A percentile compares a stretch with the other conserved stretches of the same genome.
Conservation (phyloP, 2,888 invertebrate genomes). For the Gryllus longicercus region DNA sequence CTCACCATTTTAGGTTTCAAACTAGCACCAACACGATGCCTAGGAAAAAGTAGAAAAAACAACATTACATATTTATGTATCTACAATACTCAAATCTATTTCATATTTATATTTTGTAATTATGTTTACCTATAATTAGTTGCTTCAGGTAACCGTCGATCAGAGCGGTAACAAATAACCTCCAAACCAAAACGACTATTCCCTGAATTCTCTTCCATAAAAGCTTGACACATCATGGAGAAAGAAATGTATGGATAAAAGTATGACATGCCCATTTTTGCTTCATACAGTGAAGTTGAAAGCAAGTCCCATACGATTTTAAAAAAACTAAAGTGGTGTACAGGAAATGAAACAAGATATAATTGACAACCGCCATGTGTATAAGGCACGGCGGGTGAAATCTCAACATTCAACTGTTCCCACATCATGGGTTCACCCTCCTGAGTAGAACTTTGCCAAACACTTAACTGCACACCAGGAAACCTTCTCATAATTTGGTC, state of each 20-base stretch:
- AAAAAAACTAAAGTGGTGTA: slow-evolving; percentile 42
- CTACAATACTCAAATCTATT: not conserved
- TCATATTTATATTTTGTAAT: not conserved
- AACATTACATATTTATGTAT: not conserved
- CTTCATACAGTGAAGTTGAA: slow-evolving; percentile 39
- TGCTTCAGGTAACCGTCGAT: slow-evolving; percentile 37
- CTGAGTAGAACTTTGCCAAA: slow-evolving; percentile 40
- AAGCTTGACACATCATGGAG: slow-evolving; percentile 43
- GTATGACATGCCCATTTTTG: slow-evolving; percentile 41
- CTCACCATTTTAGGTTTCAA: slow-evolving; percentile 41
- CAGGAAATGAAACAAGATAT: slow-evolving; percentile 39
- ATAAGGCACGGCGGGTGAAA: slow-evolving; percentile 25
- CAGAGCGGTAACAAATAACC: slow-evolving; percentile 41
- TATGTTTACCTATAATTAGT: slow-evolving; percentile 35
- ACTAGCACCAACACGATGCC: slow-evolving; percentile 39
- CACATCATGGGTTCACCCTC: slow-evolving; percentile 39
- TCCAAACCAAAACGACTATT: slow-evolving; percentile 41
- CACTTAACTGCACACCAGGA: slow-evolving; percentile 35
- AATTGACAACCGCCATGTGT: slow-evolving; percentile 27
- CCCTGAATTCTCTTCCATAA: slow-evolving; percentile 40
- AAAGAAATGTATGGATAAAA: slow-evolving; percentile 41
- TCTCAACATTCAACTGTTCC: slow-evolving; percentile 37
- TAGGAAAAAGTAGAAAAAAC: not conserved
- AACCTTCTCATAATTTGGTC: slow-evolving; percentile 35
- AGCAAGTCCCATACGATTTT: slow-evolving; percentile 42